Percentiles rank a stretch among this genome's conserved stretches.
Conservation (phyloP, 2,797 vertebrate species). For the Anniella stebbinsi region DNA sequence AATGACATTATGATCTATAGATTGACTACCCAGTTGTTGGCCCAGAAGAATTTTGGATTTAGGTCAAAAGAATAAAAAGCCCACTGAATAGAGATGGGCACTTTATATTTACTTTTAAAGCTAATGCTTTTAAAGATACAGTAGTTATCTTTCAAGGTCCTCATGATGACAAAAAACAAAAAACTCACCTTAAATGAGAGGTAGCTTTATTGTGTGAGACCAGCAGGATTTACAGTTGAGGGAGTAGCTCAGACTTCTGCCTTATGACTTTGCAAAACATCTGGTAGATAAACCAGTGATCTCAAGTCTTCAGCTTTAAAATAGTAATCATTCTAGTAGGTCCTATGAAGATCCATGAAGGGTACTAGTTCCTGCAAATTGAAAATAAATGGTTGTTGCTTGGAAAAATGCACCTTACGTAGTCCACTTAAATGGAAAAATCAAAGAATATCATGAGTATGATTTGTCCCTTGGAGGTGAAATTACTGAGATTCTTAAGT, state of each 20-base stretch:
- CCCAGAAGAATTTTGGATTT: neutral
- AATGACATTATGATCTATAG: neutral
- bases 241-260: neutral
- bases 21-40: neutral
- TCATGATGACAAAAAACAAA: neutral
- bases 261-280: neutral
- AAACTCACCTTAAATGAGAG: neutral
- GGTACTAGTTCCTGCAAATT: neutral
- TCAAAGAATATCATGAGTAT: neutral
- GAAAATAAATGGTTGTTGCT: neutral
- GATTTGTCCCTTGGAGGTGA: neutral
- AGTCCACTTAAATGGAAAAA: slow-evolving; percentile 8
- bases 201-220: neutral
- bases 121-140: neutral
- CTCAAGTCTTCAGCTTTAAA: neutral
- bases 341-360: neutral
- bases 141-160: neutral
- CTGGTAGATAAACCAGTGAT: neutral
- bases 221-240: neutral
- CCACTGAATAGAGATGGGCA: neutral
- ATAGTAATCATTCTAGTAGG: neutral
- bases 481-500: slow-evolving; percentile 37
- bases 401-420: slow-evolving; percentile 6
- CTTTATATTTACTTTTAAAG: neutral
- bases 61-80: neutral